Conservation (phyloP, 2,888 invertebrate species). For the Chymomyza caudatula region DNA sequence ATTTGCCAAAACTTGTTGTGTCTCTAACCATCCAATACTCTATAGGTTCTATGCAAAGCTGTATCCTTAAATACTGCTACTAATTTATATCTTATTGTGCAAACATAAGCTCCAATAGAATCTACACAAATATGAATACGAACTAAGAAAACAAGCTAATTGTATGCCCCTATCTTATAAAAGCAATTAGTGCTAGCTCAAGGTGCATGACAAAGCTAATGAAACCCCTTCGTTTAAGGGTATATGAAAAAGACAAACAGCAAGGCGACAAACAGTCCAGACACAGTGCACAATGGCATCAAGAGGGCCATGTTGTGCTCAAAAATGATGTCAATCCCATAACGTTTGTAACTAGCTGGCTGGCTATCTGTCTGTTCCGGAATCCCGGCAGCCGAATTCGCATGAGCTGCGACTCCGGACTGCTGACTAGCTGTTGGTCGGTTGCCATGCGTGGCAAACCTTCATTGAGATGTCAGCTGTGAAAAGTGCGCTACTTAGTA, state of each 20-base stretch:
- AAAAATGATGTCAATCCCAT: neutral
- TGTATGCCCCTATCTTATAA: too few species aligned
- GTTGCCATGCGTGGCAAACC: conserved; percentile 32
- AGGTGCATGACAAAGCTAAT: neutral
- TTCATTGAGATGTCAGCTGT: conserved; percentile 69
- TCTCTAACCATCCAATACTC: too few species aligned
- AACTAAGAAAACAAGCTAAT: too few species aligned
- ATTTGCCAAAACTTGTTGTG: too few species aligned
- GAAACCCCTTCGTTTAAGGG: neutral
- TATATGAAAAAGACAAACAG: neutral
- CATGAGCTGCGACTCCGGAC: neutral
- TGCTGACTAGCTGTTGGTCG: neutral
- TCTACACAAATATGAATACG: too few species aligned
- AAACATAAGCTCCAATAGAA: too few species aligned
- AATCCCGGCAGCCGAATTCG: neutral
- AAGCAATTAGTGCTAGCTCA: too few species aligned
- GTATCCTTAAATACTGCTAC: too few species aligned
- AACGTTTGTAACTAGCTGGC: neutral
- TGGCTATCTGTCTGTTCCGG: neutral
- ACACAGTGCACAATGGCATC: neutral
- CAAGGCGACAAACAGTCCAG: neutral
- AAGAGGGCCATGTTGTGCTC: neutral
- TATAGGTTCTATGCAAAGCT: too few species aligned
- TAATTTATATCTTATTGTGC: too few species aligned
- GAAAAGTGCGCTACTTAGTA: conserved; percentile 51